Percentiles rank a stretch among this genome's conserved stretches.
These are phyloP conservation scores for Taenaris catops DNA, from an alignment of 2,888 invertebrate species.

Conservation along the genomic window DNA sequence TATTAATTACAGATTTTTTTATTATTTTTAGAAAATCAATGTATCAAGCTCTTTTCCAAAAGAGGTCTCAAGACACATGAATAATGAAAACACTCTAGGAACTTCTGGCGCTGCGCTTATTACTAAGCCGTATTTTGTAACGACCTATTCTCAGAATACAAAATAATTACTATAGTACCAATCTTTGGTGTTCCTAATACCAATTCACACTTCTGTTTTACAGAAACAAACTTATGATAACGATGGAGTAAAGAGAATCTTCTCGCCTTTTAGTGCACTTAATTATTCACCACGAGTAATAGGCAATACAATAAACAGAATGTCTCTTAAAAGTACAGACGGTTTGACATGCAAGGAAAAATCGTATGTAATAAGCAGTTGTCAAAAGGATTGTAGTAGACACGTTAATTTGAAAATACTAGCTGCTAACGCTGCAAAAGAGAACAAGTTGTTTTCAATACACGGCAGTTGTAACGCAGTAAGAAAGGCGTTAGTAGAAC, in stretches of 20 bases:
- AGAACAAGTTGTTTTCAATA: conserved; percentile 77
- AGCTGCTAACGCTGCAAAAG: conserved; percentile 66
- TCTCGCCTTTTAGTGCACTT: conserved; percentile 37
- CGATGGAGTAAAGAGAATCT: conserved; percentile 32
- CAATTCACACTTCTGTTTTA: conserved; percentile 6
- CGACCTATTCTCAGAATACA: neutral
- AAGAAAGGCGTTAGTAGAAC: conserved; percentile 78
- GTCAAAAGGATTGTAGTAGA: conserved; percentile 43
- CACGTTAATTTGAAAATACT: conserved; percentile 55
- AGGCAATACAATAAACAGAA: conserved; percentile 11
- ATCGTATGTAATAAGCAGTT: conserved; percentile 48
- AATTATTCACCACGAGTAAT: conserved; percentile 21
- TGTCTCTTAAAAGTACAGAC: conserved; percentile 7
- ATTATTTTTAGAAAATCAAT: conserved; percentile 12
- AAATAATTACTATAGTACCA: neutral
- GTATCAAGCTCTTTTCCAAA: conserved; percentile 17
- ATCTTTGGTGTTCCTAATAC: neutral
- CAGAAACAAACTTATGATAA: conserved; percentile 33
- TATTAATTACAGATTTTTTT: too few species aligned
- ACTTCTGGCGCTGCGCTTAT: conserved; percentile 5
- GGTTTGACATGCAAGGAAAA: conserved; percentile 47
- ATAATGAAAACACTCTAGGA: conserved; percentile 12
- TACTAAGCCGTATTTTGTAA: conserved; percentile 8
- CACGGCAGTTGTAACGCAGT: conserved; percentile 73
- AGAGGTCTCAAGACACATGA: conserved; percentile 7